Evolutionary conservation across 1,140 invertebrate genomes (phyloP), one percentile per base, ranked within the genome.

Genomic region (Doryteuthis pealeii): DNA sequence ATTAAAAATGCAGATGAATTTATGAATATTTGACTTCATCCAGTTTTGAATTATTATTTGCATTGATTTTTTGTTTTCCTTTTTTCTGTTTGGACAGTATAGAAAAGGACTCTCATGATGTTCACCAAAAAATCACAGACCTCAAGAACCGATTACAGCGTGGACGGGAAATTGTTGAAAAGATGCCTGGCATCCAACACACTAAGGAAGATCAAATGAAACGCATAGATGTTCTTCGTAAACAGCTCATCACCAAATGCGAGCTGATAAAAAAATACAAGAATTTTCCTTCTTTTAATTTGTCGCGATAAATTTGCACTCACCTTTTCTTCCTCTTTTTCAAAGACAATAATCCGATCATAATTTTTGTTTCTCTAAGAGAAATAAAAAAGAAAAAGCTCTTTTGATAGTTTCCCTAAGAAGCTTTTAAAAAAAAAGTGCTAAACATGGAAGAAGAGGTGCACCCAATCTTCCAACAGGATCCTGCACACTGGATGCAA

Each of bases 141-240:
- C 88, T 98, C 30, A 94, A 96, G 82, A 94, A 93, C 80, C 94
- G 95, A 86, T 90, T 98, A 67, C 94, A 96, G 78, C 91, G 93
- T 74, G 94, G 93, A 3, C 90, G 94, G 84, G 90, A 93, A 78
- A 93, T 95, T 90, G 93, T 97, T 65, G 92, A 92, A 77, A 92
- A 93, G 81, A 89, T 98, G 68, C 93, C 94, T 58, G 96, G 96
- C 22, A 95, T 97, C 72, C 94, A 97, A 77, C 94, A 93, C 84
- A 97, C 95, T 80, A 95, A 95, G 89, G 94, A 96, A 85, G 95
- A 97, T 82, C 96, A 98, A 86, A 86, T 96, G 2, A 92, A 94
- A 85, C 92, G 94, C 78, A 91, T 97, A 79, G 95, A 97, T 87
- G 92, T 93, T 72, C 90, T 98, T 6, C 90, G 94, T 73, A 95